A percentile compares a stretch with the other conserved stretches of the same genome.
phyloP scores from a whole-genome alignment of 2,888 invertebrate species.

The Pogonocherus hispidulus region DNA sequence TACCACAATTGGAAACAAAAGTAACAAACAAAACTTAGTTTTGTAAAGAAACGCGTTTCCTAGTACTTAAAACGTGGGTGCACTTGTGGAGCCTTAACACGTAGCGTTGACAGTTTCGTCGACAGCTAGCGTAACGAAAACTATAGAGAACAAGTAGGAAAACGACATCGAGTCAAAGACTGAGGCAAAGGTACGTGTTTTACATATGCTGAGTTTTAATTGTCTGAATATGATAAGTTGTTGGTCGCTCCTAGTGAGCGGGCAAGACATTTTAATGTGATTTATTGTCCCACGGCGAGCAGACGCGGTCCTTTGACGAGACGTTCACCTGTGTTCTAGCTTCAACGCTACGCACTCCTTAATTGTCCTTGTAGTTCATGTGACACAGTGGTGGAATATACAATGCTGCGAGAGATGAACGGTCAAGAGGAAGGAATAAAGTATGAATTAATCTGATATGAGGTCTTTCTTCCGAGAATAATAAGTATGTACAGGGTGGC shows the following conservation, averaged over 20 bases:
- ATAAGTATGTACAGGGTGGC: no score
- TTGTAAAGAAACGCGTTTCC: no score
- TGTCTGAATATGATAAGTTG: conserved; percentile 57
- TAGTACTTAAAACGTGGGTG: no score
- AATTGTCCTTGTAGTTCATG: conserved; percentile 31
- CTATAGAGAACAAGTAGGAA: conserved; percentile 4
- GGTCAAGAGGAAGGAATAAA: conserved; percentile 20
- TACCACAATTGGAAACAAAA: no score
- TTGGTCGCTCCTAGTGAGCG: conserved; percentile 43
- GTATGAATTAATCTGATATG: conserved; percentile 12
- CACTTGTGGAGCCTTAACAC: not conserved
- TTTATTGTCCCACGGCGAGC: conserved; percentile 51
- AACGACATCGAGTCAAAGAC: conserved; percentile 21
- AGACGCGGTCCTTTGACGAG: conserved; percentile 53
- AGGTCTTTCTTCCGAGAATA: not conserved
- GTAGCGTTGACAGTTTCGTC: conserved; percentile 1
- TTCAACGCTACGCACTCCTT: conserved; percentile 30
- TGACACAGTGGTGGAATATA: conserved; percentile 21
- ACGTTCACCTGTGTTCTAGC: conserved; percentile 51
- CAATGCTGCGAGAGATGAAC: conserved; percentile 15
- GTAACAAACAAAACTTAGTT: no score
- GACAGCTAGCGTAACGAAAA: conserved; percentile 20
- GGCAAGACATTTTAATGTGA: conserved; percentile 54
- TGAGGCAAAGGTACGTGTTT: conserved; percentile 43
- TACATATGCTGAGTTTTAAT: conserved; percentile 59